Percentiles rank a stretch among this genome's conserved stretches.
Evolutionary conservation across 2,797 vertebrate genomes (phyloP).

Genomic region (Xenopus petersii): DNA sequence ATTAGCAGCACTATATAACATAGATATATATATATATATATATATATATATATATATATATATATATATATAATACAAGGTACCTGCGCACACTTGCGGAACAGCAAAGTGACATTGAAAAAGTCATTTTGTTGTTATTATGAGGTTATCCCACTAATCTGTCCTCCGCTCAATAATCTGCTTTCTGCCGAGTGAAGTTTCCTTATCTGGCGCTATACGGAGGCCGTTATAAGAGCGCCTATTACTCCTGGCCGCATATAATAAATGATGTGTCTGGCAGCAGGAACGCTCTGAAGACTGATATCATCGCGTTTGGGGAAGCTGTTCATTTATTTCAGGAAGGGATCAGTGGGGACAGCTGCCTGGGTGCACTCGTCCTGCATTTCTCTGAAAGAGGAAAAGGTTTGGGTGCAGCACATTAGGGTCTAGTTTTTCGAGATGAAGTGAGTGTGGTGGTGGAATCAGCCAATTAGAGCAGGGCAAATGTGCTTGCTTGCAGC

Average conservation of each 20-base stretch:
- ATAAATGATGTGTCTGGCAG: conserved; percentile 36
- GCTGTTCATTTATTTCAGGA: conserved; percentile 17
- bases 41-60: no score
- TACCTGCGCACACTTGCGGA: background rate
- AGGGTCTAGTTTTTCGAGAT: no score
- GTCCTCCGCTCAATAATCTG: background rate
- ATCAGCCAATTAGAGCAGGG: no score
- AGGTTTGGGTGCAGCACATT: no score
- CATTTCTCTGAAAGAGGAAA: conserved; percentile 9
- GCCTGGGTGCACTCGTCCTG: background rate
- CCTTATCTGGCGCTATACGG: background rate
- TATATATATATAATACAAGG: no score
- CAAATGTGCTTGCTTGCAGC: no score
- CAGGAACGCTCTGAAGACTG: background rate
- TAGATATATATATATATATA: no score
- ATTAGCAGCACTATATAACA: no score
- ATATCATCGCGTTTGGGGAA: conserved; percentile 19
- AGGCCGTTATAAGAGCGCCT: background rate
- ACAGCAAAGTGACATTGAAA: no score
- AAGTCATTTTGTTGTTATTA: no score
- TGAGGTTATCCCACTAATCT: no score
- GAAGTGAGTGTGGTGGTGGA: no score
- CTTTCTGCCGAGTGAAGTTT: background rate
- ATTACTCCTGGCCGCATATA: conserved; percentile 14
- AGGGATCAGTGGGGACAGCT: background rate